phyloP scores from a whole-genome alignment of 2,113 vertebrate species.

The Vidua chalybeata region DNA sequence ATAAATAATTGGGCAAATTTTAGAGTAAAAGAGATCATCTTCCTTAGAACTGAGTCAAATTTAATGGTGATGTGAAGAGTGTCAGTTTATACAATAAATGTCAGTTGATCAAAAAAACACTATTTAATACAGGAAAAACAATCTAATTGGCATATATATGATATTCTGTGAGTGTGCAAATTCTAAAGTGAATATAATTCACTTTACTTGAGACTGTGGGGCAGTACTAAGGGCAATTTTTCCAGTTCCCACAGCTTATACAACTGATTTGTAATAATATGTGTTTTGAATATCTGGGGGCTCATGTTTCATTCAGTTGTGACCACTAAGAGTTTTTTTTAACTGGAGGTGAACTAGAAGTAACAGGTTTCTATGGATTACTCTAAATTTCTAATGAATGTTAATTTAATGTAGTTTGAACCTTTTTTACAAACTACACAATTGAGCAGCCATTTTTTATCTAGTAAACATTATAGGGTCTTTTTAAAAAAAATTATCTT shows the following conservation, averaged over 20 bases:
- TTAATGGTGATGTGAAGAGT: not conserved
- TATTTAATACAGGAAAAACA: not conserved
- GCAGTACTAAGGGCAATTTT: not conserved
- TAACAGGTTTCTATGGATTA: not conserved
- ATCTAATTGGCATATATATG: not conserved
- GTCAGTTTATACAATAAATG: not conserved
- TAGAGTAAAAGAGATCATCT: not conserved
- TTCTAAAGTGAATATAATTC: not conserved
- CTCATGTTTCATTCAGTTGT: not conserved
- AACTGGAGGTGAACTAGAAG: not conserved
- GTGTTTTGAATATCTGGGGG: not conserved
- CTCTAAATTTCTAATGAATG: not conserved
- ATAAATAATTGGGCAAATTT: conserved; percentile 1
- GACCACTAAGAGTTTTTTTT: not conserved
- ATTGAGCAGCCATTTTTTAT: not conserved
- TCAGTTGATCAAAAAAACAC: not conserved
- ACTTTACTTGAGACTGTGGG: not conserved
- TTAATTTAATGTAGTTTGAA: not conserved
- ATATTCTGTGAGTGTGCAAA: not conserved
- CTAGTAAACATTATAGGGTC: not conserved
- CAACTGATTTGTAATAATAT: not conserved
- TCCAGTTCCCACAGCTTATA: not conserved
- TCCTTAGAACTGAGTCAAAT: not conserved
- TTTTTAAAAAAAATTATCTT: not conserved
- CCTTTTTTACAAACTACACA: not conserved